Percentiles rank a stretch among this genome's conserved stretches.
Evolutionary conservation across 2,888 invertebrate species (phyloP).

Genomic region (Chironomus tentans): DNA sequence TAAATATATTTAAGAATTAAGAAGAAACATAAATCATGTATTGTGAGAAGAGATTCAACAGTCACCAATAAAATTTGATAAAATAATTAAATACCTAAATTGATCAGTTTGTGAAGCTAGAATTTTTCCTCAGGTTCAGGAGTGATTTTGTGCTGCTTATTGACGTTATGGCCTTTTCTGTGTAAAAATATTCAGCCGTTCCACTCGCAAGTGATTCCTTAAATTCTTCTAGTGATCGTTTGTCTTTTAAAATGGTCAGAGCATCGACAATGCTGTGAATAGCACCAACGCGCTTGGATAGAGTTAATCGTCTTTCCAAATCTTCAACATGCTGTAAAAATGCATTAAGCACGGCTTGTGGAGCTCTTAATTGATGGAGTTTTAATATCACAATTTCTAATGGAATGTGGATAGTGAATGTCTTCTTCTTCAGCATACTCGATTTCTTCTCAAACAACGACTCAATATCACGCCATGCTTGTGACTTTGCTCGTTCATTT

Average conservation of each 20-base stretch:
- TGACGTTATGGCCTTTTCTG: conserved; percentile 56
- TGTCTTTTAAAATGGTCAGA: conserved; percentile 37
- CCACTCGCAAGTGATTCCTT: conserved; percentile 35
- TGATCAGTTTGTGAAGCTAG: not conserved
- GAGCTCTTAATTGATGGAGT: conserved; percentile 37
- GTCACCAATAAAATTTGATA: not conserved
- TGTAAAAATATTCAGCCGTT: conserved; percentile 61
- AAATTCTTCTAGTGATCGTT: conserved; percentile 35
- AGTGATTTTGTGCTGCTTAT: not conserved
- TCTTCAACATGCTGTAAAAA: conserved; percentile 39
- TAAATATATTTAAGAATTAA: no score
- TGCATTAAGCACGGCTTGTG: conserved; percentile 36
- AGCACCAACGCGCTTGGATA: conserved; percentile 39
- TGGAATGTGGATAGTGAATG: conserved; percentile 40
- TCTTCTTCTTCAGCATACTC: conserved; percentile 37
- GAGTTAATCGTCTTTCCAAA: conserved; percentile 34
- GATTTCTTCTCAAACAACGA: conserved; percentile 30
- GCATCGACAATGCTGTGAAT: conserved; percentile 39
- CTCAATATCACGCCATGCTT: conserved; percentile 39
- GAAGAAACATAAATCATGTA: no score
- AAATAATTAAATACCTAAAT: not conserved
- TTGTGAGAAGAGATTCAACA: not conserved
- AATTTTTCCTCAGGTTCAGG: not conserved
- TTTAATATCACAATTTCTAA: conserved; percentile 37
- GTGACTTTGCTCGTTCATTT: conserved; percentile 43